Evolutionary conservation across 2,797 vertebrate species (phyloP).

Genomic region (Neosilurus hyrtlii): DNA sequence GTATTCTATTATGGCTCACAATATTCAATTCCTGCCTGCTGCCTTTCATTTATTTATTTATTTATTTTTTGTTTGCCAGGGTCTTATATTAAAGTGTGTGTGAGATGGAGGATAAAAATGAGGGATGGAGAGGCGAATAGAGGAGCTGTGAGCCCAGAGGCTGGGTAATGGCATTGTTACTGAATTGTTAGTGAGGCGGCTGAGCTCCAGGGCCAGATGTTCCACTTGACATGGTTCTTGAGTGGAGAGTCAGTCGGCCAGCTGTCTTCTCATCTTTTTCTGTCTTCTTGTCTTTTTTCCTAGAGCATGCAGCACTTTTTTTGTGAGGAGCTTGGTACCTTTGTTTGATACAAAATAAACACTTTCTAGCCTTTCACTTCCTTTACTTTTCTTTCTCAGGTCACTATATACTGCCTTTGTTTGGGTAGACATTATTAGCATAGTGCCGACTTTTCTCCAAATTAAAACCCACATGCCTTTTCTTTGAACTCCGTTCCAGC

Average conservation of each 20-base stretch:
- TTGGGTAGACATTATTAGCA: not conserved
- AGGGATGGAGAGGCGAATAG: not conserved
- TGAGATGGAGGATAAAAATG: constrained; percentile 28
- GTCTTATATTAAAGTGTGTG: constrained; percentile 16
- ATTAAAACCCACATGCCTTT: not conserved
- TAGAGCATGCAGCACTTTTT: not conserved
- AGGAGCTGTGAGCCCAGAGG: not conserved
- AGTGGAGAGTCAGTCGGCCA: constrained; percentile 49
- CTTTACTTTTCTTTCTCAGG: not conserved
- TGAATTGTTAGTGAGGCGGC: constrained; percentile 43
- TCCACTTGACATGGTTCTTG: constrained; percentile 56
- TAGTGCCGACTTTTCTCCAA: not conserved
- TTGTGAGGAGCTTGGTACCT: not conserved
- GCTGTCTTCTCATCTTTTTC: constrained; percentile 50
- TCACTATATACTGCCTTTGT: not conserved
- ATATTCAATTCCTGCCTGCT: not conserved
- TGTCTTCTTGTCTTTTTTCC: not conserved
- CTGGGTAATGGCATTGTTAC: constrained; percentile 23
- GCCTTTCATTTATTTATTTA: not conserved
- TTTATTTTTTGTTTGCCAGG: not conserved
- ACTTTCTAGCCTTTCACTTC: not conserved
- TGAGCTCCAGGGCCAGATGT: constrained; percentile 59
- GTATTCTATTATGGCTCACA: not conserved
- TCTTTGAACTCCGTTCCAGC: constrained; percentile 17
- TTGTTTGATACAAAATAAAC: constrained; percentile 23